Conservation (phyloP, 2,113 vertebrate genomes). For the Lates calcarifer region DNA sequence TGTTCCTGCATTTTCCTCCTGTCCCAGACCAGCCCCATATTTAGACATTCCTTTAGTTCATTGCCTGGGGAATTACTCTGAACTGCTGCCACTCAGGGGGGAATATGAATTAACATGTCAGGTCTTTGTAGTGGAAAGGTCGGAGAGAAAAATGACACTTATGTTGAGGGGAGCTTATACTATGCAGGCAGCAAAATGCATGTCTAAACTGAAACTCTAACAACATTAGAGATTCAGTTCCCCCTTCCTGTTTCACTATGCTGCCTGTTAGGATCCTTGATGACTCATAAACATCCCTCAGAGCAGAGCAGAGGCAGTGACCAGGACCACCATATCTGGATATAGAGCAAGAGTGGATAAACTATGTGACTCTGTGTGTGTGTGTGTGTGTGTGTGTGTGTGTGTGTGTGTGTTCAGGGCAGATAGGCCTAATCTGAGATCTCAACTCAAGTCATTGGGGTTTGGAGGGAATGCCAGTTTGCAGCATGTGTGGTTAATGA, state of each 20-base stretch:
- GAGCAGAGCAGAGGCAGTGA: conserved; percentile 37
- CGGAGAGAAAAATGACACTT: neutral
- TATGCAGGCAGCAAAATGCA: neutral
- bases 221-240: neutral
- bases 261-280: conserved; percentile 40
- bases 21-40: conserved; percentile 58
- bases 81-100: conserved; percentile 5
- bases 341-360: conserved; percentile 20
- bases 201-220: neutral
- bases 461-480: conserved; percentile 19
- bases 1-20: conserved; percentile 6
- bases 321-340: conserved; percentile 69
- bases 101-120: conserved; percentile 42
- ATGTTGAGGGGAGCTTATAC: neutral
- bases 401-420: neutral
- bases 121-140: neutral
- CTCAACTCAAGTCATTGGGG: conserved; percentile 6
- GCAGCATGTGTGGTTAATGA: neutral
- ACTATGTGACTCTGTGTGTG: conserved; percentile 23
- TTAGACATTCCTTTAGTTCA: conserved; percentile 68
- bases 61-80: conserved; percentile 14
- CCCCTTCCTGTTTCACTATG: conserved; percentile 26
- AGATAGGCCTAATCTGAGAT: conserved; percentile 18
- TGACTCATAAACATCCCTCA: conserved; percentile 62
- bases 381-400: conserved; percentile 12